phyloP scores from a whole-genome alignment of 2,888 invertebrate species.

The Euplagia quadripunctaria region DNA sequence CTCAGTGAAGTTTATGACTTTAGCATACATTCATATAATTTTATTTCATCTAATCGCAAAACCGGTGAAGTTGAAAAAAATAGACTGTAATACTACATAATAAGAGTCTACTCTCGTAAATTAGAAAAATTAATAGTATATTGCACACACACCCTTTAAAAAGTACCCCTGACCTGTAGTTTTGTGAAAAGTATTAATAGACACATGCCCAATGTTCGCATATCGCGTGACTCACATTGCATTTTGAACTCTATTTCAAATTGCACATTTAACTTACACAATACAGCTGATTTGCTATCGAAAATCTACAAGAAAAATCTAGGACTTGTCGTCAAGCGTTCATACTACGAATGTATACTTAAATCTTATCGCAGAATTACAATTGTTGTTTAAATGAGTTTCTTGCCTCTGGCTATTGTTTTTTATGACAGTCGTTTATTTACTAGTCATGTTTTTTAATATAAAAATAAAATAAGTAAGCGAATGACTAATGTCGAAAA shows the following conservation, averaged over 20 bases:
- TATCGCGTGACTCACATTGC: conserved; percentile 29
- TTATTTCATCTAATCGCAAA: neutral
- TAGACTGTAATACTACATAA: neutral
- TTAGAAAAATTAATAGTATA: neutral
- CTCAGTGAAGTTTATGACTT: neutral
- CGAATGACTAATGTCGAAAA: conserved; percentile 5
- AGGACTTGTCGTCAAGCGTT: conserved; percentile 18
- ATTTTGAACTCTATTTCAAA: conserved; percentile 20
- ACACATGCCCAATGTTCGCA: conserved; percentile 5
- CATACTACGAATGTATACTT: conserved; percentile 16
- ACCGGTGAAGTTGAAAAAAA: neutral
- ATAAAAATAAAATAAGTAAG: neutral
- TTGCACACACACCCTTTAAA: neutral
- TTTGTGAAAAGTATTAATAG: neutral
- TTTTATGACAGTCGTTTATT: conserved; percentile 23
- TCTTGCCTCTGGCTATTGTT: conserved; percentile 18
- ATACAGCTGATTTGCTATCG: conserved; percentile 21
- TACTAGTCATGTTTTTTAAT: neutral
- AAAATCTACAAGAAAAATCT: conserved; percentile 15
- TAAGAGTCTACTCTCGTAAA: neutral
- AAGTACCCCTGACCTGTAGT: conserved; percentile 1
- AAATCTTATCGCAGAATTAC: conserved; percentile 14
- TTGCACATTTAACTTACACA: conserved; percentile 32
- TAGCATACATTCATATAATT: neutral
- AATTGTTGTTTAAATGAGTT: conserved; percentile 16